Evolutionary conservation across 1,140 invertebrate genomes (phyloP).

Genomic region (Trigoniulus corallinus): DNA sequence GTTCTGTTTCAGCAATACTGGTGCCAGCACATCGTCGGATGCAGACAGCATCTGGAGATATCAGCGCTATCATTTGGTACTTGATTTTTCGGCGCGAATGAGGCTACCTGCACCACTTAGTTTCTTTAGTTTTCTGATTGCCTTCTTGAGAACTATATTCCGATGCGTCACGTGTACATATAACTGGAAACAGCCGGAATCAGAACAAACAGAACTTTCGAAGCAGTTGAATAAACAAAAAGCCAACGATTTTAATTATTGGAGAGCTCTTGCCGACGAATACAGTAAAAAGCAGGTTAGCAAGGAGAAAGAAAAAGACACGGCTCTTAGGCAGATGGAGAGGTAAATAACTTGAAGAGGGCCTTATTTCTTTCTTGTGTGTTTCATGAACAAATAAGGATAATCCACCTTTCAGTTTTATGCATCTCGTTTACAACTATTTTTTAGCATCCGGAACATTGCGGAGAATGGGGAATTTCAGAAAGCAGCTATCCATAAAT

Average conservation of each 20-base stretch:
- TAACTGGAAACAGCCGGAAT: background rate
- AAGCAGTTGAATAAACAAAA: background rate
- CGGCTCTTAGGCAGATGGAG: slow-evolving; percentile 13
- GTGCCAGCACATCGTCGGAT: slow-evolving; percentile 20
- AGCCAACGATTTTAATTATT: slow-evolving; percentile 17
- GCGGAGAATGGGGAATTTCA: slow-evolving; percentile 24
- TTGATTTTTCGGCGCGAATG: slow-evolving; percentile 29
- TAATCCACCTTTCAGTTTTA: too few relatives aligned
- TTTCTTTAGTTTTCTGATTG: slow-evolving; percentile 19
- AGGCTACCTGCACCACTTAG: slow-evolving; percentile 22
- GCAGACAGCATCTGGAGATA: slow-evolving; percentile 31
- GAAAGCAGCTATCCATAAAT: slow-evolving; percentile 18
- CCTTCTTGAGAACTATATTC: slow-evolving; percentile 7
- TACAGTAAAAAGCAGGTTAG: slow-evolving; percentile 11
- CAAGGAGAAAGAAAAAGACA: slow-evolving; percentile 13
- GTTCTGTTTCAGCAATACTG: slow-evolving; percentile 26
- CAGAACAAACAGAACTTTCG: background rate
- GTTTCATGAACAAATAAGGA: background rate
- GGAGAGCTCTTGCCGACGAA: slow-evolving; percentile 18
- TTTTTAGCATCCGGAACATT: slow-evolving; percentile 18
- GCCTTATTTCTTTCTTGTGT: background rate
- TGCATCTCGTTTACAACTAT: too few relatives aligned
- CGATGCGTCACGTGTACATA: background rate
- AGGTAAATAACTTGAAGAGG: slow-evolving; percentile 6
- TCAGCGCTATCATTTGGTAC: slow-evolving; percentile 28